Evolutionary conservation across 2,888 invertebrate species (phyloP), one percentile per base, ranked within the genome.

Genomic region (Callosobruchus maculatus): DNA sequence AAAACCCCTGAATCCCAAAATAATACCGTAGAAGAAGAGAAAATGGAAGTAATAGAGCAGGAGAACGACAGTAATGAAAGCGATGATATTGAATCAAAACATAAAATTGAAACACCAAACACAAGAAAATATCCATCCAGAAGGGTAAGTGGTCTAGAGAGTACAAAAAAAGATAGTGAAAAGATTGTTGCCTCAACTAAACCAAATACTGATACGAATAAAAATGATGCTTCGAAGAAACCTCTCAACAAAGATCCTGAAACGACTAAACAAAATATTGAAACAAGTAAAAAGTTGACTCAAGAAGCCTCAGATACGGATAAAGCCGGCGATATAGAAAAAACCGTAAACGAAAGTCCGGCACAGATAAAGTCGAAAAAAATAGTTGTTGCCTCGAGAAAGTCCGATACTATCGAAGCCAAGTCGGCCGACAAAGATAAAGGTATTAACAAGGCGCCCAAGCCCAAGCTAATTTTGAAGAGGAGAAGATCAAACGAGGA

Each of bases 221-320:
- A 68, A 4, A 9, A 68, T 9, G 68, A 68, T 1, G n/a, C 7
- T n/a, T 3, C 18, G 20, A 68, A 68, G 1, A 21, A 49, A 13
- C 13, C 49, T 1, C 49, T 7, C 49, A 7, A 1, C 13, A 49
- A 49, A 7, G 49, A 49, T 49, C 1, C 49, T 13, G 49, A 49
- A 0, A 49, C 13, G 13, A 49, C 49, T 13, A 18, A 49, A 49
- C 49, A 49, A 0, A 49, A 13, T 18, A 18, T 0, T 3, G 13
- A 7, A 49, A 13, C 49, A 7, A 49, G 13, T 7, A 26, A 2
- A 26, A 7, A 49, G 3, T 13, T 30, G 74, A 18, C 75, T 72
- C 22, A 71, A 71, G 18, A 73, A 70, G 20, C 72, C 71, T 2
- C 70, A 77, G 69, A 69, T 77, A 21, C n/a, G n/a, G n/a, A n/a